These are phyloP conservation scores for Pomatorhinus ruficollis DNA, from an alignment of 2,113 vertebrate genomes.

Conservation along the genomic window DNA sequence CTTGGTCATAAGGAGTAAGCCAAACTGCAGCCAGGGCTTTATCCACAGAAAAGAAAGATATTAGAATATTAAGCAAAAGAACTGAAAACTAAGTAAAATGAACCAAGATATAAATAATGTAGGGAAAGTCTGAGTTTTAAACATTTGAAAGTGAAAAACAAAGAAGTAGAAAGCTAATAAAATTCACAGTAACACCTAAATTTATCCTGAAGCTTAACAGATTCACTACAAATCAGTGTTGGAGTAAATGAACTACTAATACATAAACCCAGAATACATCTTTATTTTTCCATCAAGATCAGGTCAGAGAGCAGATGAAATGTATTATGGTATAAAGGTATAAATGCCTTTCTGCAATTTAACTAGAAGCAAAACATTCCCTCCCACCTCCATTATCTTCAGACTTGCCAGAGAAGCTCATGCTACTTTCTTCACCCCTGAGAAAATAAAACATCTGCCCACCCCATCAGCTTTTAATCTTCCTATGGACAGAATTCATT, in stretches of 20 bases:
- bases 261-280: neutral
- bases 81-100: neutral
- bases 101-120: neutral
- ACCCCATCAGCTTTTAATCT: conserved; percentile 25
- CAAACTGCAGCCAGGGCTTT: neutral
- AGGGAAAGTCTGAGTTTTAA: neutral
- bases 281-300: neutral
- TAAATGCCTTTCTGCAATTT: neutral
- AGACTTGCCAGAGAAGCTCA: neutral
- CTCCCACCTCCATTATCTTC: neutral
- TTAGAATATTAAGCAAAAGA: conserved; percentile 44
- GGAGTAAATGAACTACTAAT: neutral
- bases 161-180: neutral
- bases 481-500: conserved; percentile 26
- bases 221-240: neutral
- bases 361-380: neutral
- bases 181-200: neutral
- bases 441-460: conserved; percentile 48
- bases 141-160: neutral
- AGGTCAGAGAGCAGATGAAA: neutral
- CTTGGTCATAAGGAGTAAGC: neutral
- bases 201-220: neutral
- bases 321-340: neutral
- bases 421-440: neutral
- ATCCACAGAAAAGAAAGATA: conserved; percentile 30